Conservation (phyloP, 2,888 invertebrate species). For the Strigamia crassipes region DNA sequence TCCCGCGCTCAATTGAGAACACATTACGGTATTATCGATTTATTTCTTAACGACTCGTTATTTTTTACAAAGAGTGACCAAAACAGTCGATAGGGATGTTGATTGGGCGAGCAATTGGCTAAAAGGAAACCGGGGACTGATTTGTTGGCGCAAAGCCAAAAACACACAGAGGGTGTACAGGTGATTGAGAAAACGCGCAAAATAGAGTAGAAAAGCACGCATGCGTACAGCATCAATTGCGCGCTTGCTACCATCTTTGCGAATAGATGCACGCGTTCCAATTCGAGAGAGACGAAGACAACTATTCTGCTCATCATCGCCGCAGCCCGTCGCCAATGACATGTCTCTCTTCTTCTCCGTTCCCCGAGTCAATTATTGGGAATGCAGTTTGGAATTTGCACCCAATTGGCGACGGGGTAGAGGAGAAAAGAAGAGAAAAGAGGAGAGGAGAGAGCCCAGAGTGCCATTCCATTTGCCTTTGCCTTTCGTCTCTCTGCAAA, state of each 20-base stretch:
- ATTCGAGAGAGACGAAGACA: not conserved
- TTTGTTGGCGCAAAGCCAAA: not conserved
- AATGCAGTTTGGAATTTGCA: slow-evolving; percentile 42
- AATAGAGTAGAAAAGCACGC: slow-evolving; percentile 4
- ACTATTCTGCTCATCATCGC: slow-evolving; percentile 8
- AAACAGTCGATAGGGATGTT: slow-evolving; percentile 7
- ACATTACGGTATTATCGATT: too few species aligned
- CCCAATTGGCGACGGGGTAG: slow-evolving; percentile 23
- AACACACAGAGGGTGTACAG: not conserved
- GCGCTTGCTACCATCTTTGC: not conserved
- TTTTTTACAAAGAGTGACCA: slow-evolving; percentile 21
- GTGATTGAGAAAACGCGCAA: slow-evolving; percentile 32
- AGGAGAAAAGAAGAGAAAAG: too few species aligned
- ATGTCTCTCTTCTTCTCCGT: not conserved
- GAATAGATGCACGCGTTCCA: not conserved
- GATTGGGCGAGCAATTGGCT: slow-evolving; percentile 36
- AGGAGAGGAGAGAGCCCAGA: not conserved
- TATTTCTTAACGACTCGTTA: too few species aligned
- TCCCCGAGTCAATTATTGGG: slow-evolving; percentile 19
- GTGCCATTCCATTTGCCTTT: slow-evolving; percentile 29
- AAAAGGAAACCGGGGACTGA: slow-evolving; percentile 40
- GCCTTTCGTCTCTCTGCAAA: not conserved
- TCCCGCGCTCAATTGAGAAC: too few species aligned
- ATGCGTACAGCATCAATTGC: slow-evolving; percentile 19
- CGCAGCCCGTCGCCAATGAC: not conserved